A percentile compares a stretch with the other conserved stretches of the same genome.
phyloP scores from a whole-genome alignment of 2,113 vertebrate species.

The Gadus chalcogrammus region DNA sequence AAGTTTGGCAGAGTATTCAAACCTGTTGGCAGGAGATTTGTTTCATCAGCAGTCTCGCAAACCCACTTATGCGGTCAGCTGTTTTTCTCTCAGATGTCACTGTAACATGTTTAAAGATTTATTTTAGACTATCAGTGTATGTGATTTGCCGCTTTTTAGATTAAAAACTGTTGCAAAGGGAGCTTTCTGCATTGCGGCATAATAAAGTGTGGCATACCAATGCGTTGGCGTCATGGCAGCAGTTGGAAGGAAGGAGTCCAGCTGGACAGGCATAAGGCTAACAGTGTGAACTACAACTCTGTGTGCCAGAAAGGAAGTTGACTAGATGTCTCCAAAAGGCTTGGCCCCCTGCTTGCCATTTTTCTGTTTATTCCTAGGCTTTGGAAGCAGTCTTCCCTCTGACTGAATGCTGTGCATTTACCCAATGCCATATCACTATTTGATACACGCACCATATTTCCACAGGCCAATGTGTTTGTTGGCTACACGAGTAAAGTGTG shows the following conservation, averaged over 20 bases:
- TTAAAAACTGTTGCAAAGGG: slow-evolving; percentile 5
- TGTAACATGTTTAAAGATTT: too few species aligned
- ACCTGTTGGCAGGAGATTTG: slow-evolving; percentile 22
- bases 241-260: slow-evolving; percentile 54
- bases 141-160: not conserved
- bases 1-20: slow-evolving; percentile 22
- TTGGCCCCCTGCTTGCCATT: slow-evolving; percentile 16
- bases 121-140: not conserved
- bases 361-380: slow-evolving; percentile 30
- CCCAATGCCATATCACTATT: too few species aligned
- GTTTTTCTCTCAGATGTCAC: too few species aligned
- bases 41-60: slow-evolving; percentile 6
- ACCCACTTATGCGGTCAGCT: not conserved
- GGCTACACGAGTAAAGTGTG: too few species aligned
- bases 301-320: slow-evolving; percentile 69
- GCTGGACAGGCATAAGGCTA: slow-evolving; percentile 75
- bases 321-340: slow-evolving; percentile 54
- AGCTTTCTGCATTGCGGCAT: slow-evolving; percentile 14
- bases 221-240: slow-evolving; percentile 29
- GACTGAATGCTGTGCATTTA: not conserved
- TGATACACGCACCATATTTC: too few species aligned
- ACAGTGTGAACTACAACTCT: slow-evolving; percentile 61
- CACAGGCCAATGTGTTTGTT: too few species aligned
- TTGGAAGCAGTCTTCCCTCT: slow-evolving; percentile 18
- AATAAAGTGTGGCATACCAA: slow-evolving; percentile 23